Evolutionary conservation across 1,140 invertebrate genomes (phyloP), one percentile per base, ranked within the genome.

Genomic region (Mercenaria mercenaria): DNA sequence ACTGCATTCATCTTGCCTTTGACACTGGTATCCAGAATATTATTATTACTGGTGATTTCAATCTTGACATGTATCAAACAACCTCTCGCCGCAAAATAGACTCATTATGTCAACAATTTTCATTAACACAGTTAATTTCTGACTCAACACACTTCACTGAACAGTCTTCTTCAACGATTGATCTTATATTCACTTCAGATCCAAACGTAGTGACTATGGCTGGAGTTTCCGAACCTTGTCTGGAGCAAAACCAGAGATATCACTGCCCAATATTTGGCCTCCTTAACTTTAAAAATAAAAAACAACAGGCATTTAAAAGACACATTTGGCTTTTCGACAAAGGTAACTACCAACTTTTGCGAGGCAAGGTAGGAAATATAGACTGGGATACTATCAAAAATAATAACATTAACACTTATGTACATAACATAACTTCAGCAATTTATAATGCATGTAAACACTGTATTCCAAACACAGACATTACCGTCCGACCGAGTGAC

Each of bases 121-220:
- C 34, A n/a, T 32, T 80, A 20, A 52, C 23, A 8, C 77, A 80
- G 11, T 18, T n/a, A 20, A 52, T 80, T 29, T 20, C 32, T 34
- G 50, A 56, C n/a, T 23, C 77, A 29, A 80, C 77, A n/a, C 43
- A 80, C 43, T 80, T 52, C 32, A 80, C 77, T 34, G 77, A 80
- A 80, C 43, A 47, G 11, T 41, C 77, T 37, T 80, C 77, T 4
- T 80, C 43, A 18, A 50, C 34, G 13, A 80, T 80, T 23, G 77
- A 80, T 34, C 43, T 80, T 52, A 50, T 80, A 29, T 32, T 80
- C 1, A 56, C 43, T n/a, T 52, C 29, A 32, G 52, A 80, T 80
- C 72, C 20, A 39, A 76, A 37, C n/a, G 15, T 47, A 23, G 26
- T 76, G 18, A 18, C 18, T 23, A 20, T 39, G 23, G 11, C 72